Evolutionary conservation across 1,140 invertebrate species (phyloP).

Genomic region (Drosophila carrolli): DNA sequence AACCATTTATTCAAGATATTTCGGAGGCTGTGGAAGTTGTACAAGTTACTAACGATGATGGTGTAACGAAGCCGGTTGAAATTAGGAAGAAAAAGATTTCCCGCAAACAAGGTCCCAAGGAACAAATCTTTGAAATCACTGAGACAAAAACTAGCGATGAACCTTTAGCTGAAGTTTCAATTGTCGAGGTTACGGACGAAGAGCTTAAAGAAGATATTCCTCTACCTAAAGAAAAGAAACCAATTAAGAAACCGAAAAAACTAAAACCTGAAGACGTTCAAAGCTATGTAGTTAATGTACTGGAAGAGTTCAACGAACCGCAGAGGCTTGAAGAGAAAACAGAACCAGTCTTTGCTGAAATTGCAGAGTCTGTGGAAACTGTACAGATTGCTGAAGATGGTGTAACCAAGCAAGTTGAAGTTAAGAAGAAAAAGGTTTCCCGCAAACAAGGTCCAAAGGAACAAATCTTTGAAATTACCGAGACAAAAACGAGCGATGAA

Average conservation of each 20-base stretch:
- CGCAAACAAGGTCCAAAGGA: slow-evolving; percentile 57
- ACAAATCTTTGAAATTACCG: slow-evolving; percentile 61
- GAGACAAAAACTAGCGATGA: slow-evolving; percentile 23
- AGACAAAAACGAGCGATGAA: slow-evolving; percentile 26
- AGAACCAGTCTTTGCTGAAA: slow-evolving; percentile 44
- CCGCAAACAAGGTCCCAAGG: slow-evolving; percentile 49
- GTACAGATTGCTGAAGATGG: slow-evolving; percentile 32
- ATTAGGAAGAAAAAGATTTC: slow-evolving; percentile 52
- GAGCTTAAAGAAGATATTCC: not conserved
- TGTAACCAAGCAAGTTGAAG: slow-evolving; percentile 38
- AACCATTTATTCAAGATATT: slow-evolving; percentile 55
- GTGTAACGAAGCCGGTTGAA: slow-evolving; percentile 39
- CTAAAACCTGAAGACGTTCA: slow-evolving; percentile 56
- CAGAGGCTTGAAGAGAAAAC: not conserved
- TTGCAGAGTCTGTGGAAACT: slow-evolving; percentile 23
- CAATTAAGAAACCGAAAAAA: slow-evolving; percentile 57
- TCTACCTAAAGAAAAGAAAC: slow-evolving; percentile 9
- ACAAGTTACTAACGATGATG: slow-evolving; percentile 32
- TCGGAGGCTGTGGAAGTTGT: slow-evolving; percentile 36
- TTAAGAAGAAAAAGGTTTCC: slow-evolving; percentile 56
- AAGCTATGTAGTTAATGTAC: slow-evolving; percentile 46
- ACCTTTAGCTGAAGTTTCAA: slow-evolving; percentile 17
- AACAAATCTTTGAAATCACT: slow-evolving; percentile 57
- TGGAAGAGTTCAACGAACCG: slow-evolving; percentile 42
- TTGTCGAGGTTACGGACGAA: slow-evolving; percentile 16